These are phyloP conservation scores for Noctua comes DNA, from an alignment of 2,888 invertebrate genomes.

Conservation along the genomic window DNA sequence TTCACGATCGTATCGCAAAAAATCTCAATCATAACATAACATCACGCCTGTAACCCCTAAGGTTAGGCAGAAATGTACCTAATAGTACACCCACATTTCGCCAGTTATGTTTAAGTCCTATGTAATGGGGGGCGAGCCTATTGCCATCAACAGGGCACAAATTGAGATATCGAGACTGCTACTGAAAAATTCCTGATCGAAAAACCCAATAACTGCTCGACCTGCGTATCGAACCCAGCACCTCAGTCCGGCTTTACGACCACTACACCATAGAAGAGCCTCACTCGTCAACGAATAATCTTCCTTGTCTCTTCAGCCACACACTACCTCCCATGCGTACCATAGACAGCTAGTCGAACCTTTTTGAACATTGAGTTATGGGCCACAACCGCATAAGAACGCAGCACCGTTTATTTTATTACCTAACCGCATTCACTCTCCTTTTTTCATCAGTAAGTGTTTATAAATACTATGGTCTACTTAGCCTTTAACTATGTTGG, in stretches of 20 bases:
- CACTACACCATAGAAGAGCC: not conserved
- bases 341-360: too few relatives aligned
- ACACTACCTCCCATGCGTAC: too few relatives aligned
- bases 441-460: not conserved
- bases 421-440: not conserved
- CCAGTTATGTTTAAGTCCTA: not conserved
- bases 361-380: too few relatives aligned
- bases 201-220: not conserved
- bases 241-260: not conserved
- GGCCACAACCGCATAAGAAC: too few relatives aligned
- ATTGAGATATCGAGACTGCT: not conserved
- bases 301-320: not conserved
- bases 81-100: not conserved
- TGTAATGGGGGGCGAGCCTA: not conserved
- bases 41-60: not conserved
- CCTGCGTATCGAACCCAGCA: not conserved
- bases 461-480: not conserved
- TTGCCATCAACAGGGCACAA: not conserved
- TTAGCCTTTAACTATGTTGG: too few relatives aligned
- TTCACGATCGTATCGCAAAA: not conserved
- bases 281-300: not conserved
- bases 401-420: too few relatives aligned
- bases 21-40: not conserved
- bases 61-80: not conserved
- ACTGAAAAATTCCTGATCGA: not conserved